Base-by-base conservation (phyloP, 2,888 invertebrate species). In the Cremastinae sp. region DNA sequence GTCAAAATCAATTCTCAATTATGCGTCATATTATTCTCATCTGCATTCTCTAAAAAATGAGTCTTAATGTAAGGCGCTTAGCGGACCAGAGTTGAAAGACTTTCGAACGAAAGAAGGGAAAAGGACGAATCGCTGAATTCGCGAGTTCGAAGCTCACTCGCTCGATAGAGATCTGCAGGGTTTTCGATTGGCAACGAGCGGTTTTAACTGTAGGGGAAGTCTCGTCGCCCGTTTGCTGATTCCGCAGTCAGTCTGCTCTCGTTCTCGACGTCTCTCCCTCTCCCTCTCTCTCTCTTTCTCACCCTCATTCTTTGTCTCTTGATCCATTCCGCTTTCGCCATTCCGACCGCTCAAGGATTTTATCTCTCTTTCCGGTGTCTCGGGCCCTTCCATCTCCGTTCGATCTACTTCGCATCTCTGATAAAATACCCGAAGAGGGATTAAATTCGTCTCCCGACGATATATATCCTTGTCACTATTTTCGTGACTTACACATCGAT, bases 291-390 rank as follows among this genome's bases (percentile, higher is more conserved):
- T 28, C 28, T 12, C n/a, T n/a, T n/a, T n/a, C n/a, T n/a, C n/a
- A n/a, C n/a, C n/a, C n/a, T n/a, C n/a, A n/a, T n/a, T n/a, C 61
- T 66, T 38, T 53, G 43, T 61, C 49, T 53, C 38, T 53, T 20
- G 53, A 54, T 59, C 61, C 72, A 78, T 61, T 75, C n/a, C 69
- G 80, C 78, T 75, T 74, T 75, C 66, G 77, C 75, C 78, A 79
- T 85, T 79, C 82, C 81, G 28, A 28, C 5, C 28, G 28, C 78
- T 84, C 79, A 75, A 82, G 80, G 79, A 80, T 79, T 82, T 76
- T 77, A 62, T 9, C 62, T 7, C 45, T 34, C 62, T 49, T 34
- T 71, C 62, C 62, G 22, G 61, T 28, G 65, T 72, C 71, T 54
- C 54, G 64, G 66, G 68, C 74, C 75, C 71, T 45, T 49, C 41